Evolutionary conservation across 2,113 vertebrate genomes (phyloP), one percentile per base, ranked within the genome.

Genomic region (Regulus satrapa): DNA sequence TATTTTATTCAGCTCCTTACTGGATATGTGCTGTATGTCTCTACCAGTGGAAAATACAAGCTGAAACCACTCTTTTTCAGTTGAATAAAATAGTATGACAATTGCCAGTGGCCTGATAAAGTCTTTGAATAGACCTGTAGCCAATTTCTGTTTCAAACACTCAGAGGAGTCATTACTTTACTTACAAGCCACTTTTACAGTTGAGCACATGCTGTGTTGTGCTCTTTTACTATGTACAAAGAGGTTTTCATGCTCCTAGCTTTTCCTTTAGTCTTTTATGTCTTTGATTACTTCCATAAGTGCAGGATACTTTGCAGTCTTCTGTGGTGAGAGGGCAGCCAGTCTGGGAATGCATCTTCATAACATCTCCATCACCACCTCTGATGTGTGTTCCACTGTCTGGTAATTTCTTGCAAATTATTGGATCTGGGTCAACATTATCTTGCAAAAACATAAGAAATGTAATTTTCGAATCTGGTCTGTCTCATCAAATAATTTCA

Each of bases 141-240:
- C 43, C 41, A 73, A 24, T 91, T 93, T 80, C 55, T 81, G 29
- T 94, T 94, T 92, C 83, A 92, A 66, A 66, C 68, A 69, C 90
- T 88, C 38, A 1, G 62, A 88, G 88, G 85, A 88, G 32, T 69
- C 25, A 19, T 93, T 85, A 76, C 69, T 88, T 85, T 88, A 79
- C 41, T 83, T 55, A 32, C 26, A 66, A 74, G 34, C 71, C 46
- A 54, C 63, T 85, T 92, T 49, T 88, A 58, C 66, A 89, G 45
- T 61, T 54, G 45, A n/a, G 18, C 55, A 46, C 75, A 31, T 71
- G 64, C 74, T 91, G 78, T 43, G 46, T 73, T 82, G 67, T 85
- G 59, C 74, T 85, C 43, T 89, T 95, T 89, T 88, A 85, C 2
- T 4, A 34, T 17, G 31, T 69, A 67, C 88, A 63, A 90, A 84